phyloP scores from a whole-genome alignment of 2,113 vertebrate genomes.

The Phalacrocorax brasilianus region DNA sequence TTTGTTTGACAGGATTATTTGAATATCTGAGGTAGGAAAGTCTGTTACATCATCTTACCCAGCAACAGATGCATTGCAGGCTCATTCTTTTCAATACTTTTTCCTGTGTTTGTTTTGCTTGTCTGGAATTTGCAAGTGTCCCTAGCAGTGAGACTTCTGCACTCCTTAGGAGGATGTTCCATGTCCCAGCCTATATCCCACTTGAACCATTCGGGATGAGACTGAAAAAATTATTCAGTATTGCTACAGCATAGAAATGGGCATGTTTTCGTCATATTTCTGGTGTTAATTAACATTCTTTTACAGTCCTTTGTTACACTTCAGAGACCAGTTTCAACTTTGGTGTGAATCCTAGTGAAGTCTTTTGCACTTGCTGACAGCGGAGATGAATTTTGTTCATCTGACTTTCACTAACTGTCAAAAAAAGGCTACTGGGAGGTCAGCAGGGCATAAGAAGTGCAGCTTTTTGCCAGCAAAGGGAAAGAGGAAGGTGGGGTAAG shows the following conservation, averaged over 20 bases:
- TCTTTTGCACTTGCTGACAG: neutral
- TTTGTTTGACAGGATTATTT: neutral
- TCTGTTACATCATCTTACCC: neutral
- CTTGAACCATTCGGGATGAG: neutral
- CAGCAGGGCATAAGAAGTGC: neutral
- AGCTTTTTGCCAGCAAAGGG: neutral
- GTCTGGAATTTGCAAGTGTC: neutral
- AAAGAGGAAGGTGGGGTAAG: neutral
- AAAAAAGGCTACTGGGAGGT: neutral
- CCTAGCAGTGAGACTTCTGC: neutral
- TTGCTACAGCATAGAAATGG: neutral
- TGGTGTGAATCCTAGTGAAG: neutral
- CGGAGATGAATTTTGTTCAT: neutral
- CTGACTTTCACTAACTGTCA: neutral
- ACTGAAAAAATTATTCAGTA: neutral
- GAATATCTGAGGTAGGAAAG: neutral
- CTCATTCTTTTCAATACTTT: neutral
- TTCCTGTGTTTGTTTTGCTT: neutral
- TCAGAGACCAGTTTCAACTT: neutral
- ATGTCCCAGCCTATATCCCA: neutral
- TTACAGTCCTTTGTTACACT: neutral
- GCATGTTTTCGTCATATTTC: neutral
- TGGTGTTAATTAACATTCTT: neutral
- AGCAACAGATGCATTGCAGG: neutral
- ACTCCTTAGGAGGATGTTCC: neutral